Base-by-base conservation (phyloP, 2,888 invertebrate genomes). In the Patella ulyssiponensis region DNA sequence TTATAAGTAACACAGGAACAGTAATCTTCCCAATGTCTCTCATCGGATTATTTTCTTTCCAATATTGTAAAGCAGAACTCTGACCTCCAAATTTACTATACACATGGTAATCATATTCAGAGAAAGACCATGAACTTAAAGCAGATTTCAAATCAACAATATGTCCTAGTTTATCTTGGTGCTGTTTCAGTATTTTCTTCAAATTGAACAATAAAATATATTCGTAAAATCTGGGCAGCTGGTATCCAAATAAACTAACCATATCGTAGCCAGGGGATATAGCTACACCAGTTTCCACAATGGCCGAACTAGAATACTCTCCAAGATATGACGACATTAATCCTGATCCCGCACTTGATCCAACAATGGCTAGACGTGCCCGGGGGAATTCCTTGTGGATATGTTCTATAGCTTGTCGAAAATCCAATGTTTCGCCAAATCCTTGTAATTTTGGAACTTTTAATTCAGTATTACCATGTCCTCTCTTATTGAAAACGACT, bases 11-110 rank as follows among this genome's bases (percentile, higher is more conserved):
- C 12, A 86, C 71, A 51, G 87, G 87, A 7, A 81, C 79, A 7
- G 83, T 71, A 4, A 85, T 78, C 15, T 86, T 83, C 69, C 83
- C 79, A 14, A 82, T 75, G 70, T 85, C 84, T n/a, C 85, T 69
- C 76, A 85, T 75, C 11, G 87, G 86, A 64, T 86, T 82, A 74
- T 87, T 84, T 33, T 78, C 51, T 54, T 83, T 80, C 87, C 87
- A 87, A 78, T 85, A 87, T 53, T 79, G 70, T 1, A 75, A 64
- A 27, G 79, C 69, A 69, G 77, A 73, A 7, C 77, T 71, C 75
- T 74, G 80, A 17, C 74, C 74, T 33, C 81, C 77, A 52, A 81
- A 44, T 71, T 78, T 81, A 69, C 79, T 79, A 76, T 80, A 84
- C 11, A 86, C 80, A 2, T 72, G 72, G 14, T 20, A 11, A 69